Evolutionary conservation across 2,888 invertebrate genomes (phyloP).

Genomic region (Orthosia incerta): DNA sequence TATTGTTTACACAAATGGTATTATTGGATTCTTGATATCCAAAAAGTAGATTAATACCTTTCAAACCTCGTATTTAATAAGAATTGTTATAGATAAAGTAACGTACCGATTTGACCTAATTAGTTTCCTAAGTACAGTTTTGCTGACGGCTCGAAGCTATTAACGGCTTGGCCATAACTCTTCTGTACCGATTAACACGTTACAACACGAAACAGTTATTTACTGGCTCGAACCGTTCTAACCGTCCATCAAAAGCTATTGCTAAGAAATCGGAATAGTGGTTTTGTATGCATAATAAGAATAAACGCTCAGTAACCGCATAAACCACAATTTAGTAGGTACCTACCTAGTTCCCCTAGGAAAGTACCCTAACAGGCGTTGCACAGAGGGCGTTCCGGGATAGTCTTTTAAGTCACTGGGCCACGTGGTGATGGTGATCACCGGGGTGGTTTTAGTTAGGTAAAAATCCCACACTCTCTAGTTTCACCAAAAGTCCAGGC

Average conservation of each 20-base stretch:
- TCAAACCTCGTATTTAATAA: background rate
- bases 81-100: conserved; percentile 6
- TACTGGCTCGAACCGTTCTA: background rate
- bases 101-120: conserved; percentile 2
- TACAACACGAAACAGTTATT: conserved; percentile 33
- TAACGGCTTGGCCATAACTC: conserved; percentile 8
- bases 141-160: background rate
- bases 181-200: background rate
- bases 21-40: background rate
- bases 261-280: conserved; percentile 18
- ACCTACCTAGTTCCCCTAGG: too few species aligned
- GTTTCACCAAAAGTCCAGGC: too few species aligned
- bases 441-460: too few species aligned
- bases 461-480: too few species aligned
- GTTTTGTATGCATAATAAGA: conserved; percentile 8
- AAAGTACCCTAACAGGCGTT: too few species aligned
- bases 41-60: conserved; percentile 3
- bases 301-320: background rate
- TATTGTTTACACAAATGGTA: too few species aligned
- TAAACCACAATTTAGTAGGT: background rate
- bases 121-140: conserved; percentile 3
- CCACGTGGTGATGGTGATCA: too few species aligned
- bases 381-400: too few species aligned
- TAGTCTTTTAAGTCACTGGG: too few species aligned
- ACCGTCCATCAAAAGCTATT: conserved; percentile 29